Evolutionary conservation across 2,888 invertebrate genomes (phyloP).

Genomic region (Torymus texanus): DNA sequence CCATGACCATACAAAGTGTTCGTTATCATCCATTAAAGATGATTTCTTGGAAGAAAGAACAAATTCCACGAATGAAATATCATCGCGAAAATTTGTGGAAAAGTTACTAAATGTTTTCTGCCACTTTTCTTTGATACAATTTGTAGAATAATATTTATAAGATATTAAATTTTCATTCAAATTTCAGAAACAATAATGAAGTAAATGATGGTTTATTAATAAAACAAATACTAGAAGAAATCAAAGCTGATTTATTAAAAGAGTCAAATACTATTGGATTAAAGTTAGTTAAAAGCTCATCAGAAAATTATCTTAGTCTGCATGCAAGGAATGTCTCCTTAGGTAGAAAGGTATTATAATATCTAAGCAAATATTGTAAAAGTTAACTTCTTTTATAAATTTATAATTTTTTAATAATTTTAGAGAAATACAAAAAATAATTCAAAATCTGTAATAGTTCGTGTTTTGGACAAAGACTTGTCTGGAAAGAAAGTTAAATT

Average conservation of each 20-base stretch:
- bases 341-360: conserved; percentile 34
- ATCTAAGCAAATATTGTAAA: conserved; percentile 6
- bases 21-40: neutral
- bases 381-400: neutral
- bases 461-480: conserved; percentile 5
- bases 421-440: conserved; percentile 11
- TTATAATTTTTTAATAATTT: conserved; percentile 16
- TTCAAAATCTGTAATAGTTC: neutral
- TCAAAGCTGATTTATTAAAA: conserved; percentile 34
- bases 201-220: neutral
- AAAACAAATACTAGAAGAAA: neutral
- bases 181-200: conserved; percentile 15
- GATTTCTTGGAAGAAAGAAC: neutral
- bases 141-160: neutral
- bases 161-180: neutral
- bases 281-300: conserved; percentile 51
- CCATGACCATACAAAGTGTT: neutral
- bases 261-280: conserved; percentile 55
- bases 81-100: neutral
- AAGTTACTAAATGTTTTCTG: conserved; percentile 1
- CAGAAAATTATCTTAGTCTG: conserved; percentile 32
- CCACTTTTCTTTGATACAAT: neutral
- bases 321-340: neutral
- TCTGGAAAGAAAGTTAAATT: neutral
- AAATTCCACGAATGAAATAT: neutral